Base-by-base conservation (phyloP, 2,113 vertebrate genomes). In the Saccopteryx leptura region DNA sequence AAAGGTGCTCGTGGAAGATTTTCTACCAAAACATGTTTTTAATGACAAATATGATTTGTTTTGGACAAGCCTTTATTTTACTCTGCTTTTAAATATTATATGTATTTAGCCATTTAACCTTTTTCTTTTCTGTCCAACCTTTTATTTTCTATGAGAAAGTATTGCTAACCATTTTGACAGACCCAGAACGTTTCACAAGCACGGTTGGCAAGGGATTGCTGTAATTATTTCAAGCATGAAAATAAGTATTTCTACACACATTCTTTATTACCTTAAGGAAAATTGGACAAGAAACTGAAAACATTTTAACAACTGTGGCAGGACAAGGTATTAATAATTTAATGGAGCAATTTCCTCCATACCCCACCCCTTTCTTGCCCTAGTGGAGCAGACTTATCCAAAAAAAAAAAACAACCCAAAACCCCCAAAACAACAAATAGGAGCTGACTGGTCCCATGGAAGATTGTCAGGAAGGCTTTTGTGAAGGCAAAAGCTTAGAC, bases 221-320 rank as follows among this genome's bases (percentile, higher is more conserved):
- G 31, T 80, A 69, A 96, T 96, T 94, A 96, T 93, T 94, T 91
- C 39, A 78, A 21, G 71, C 56, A 89, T 79, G 69, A 86, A 81
- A 88, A 74, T 39, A 86, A 93, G 31, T 60, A 96, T 93, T 88
- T 88, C 50, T 72, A 26, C 11, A 46, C 21, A 33, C 52, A 87
- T 14, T 88, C n/a, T 84, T 92, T 76, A 90, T 90, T 96, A 88
- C 50, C 17, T 68, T 92, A 76, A 81, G 81, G 66, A 96, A 95
- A 87, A 85, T 23, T 81, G 48, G 68, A 81, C 65, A 85, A 88
- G 66, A 81, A 84, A 88, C 50, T 81, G 56, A 84, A 96, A 39
- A 54, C 19, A 68, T 68, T 95, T 94, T 90, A 68, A 26, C 92
- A 90, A 10, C 17, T 71, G 23, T 78, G 39, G 12, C 71, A 93